Evolutionary conservation across 2,888 invertebrate genomes (phyloP).

Genomic region (Euspilapteryx auroguttella): DNA sequence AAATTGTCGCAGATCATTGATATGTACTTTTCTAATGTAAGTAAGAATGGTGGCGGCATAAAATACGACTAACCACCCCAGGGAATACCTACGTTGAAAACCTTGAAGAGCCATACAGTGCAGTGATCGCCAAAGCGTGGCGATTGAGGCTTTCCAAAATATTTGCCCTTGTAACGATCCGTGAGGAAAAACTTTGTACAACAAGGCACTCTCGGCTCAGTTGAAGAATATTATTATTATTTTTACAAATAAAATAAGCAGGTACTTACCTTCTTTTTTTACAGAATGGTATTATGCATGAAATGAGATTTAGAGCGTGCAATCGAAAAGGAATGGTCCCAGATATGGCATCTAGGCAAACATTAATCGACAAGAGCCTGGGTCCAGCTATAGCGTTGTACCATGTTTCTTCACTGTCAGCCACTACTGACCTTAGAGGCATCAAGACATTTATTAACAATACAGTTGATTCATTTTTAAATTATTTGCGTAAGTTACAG

Average conservation of each 20-base stretch:
- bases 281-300: constrained; percentile 10
- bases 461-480: constrained; percentile 37
- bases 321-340: constrained; percentile 54
- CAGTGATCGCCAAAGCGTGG: too few relatives aligned
- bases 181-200: too few relatives aligned
- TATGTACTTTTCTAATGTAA: constrained; percentile 67
- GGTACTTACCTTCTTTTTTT: too few relatives aligned
- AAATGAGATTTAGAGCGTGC: constrained; percentile 52
- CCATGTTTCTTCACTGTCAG: constrained; percentile 29
- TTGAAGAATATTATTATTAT: too few relatives aligned
- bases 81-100: too few relatives aligned
- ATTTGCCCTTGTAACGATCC: too few relatives aligned
- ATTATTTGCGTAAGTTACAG: constrained; percentile 64
- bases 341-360: constrained; percentile 30
- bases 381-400: constrained; percentile 10
- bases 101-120: too few relatives aligned
- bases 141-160: too few relatives aligned
- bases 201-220: too few relatives aligned
- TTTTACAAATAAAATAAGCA: too few relatives aligned
- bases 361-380: constrained; percentile 40
- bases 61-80: too few relatives aligned
- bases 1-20: constrained; percentile 69
- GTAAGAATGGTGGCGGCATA: too few relatives aligned
- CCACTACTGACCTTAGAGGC: constrained; percentile 33
- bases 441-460: constrained; percentile 36